A percentile compares a stretch with the other conserved stretches of the same genome.
These are phyloP conservation scores for Nerophis ophidion DNA, from an alignment of 2,113 vertebrate species.

Conservation along the genomic window DNA sequence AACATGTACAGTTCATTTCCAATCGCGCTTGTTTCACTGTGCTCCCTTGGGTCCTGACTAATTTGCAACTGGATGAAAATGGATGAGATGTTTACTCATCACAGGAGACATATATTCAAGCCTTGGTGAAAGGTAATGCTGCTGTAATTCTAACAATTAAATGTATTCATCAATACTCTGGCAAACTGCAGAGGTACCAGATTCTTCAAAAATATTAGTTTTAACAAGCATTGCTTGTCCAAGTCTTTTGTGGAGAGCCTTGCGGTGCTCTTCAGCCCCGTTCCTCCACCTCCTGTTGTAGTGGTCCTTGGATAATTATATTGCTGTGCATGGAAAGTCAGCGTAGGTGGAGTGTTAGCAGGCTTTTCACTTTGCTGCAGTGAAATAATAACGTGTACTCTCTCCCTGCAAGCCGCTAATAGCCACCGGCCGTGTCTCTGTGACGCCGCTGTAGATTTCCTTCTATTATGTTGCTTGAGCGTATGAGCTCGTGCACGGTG, in stretches of 20 bases:
- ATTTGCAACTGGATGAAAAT: too few relatives aligned
- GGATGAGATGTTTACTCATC: background rate
- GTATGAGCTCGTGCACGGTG: conserved; percentile 27
- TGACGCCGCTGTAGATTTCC: conserved; percentile 30
- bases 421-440: conserved; percentile 32
- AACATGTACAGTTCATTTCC: too few relatives aligned
- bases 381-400: conserved; percentile 46
- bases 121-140: background rate
- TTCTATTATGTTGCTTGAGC: conserved; percentile 32
- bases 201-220: background rate
- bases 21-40: background rate
- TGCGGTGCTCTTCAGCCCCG: conserved; percentile 1
- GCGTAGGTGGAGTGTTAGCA: conserved; percentile 48
- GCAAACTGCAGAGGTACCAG: background rate
- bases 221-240: conserved; percentile 1
- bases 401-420: conserved; percentile 25
- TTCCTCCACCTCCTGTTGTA: conserved; percentile 19
- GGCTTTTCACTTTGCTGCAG: conserved; percentile 26
- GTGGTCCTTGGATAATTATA: conserved; percentile 36
- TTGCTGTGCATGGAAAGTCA: conserved; percentile 49
- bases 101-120: background rate
- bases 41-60: background rate
- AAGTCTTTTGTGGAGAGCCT: conserved; percentile 4
- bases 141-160: background rate
- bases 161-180: background rate